Conservation (phyloP, 2,888 invertebrate species). For the Himalopsyche anomala region DNA sequence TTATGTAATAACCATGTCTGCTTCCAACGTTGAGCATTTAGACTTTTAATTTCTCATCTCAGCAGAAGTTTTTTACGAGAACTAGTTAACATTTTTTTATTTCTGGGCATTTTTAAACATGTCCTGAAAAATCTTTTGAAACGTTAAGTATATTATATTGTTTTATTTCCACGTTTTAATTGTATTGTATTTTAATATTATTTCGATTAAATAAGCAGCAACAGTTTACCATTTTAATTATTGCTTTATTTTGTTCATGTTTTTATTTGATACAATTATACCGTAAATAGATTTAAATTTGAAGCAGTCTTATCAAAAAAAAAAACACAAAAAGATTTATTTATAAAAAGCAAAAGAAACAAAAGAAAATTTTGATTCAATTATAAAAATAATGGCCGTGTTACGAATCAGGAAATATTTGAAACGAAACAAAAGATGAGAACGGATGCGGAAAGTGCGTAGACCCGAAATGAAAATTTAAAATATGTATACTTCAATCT, state of each 20-base stretch:
- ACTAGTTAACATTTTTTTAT: no score
- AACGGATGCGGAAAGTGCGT: not conserved
- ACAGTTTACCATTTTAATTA: no score
- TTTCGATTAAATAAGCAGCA: no score
- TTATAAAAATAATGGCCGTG: not conserved
- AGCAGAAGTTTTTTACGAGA: no score
- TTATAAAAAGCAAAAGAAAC: not conserved
- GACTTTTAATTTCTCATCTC: no score
- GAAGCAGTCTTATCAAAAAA: not conserved
- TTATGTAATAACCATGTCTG: no score
- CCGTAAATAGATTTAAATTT: not conserved
- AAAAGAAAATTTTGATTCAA: not conserved
- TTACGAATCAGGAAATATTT: constrained; percentile 5
- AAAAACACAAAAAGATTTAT: not conserved
- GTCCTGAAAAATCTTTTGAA: no score
- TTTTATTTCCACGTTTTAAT: no score
- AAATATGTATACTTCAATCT: constrained; percentile 18
- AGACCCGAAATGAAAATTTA: not conserved
- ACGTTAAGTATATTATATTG: no score
- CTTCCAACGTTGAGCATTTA: no score
- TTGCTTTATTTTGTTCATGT: not conserved
- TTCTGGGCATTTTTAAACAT: no score
- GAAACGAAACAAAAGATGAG: constrained; percentile 3
- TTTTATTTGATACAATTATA: not conserved
- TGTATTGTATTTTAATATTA: no score